phyloP scores from a whole-genome alignment of 2,888 invertebrate species.

The Coelopa pilipes region DNA sequence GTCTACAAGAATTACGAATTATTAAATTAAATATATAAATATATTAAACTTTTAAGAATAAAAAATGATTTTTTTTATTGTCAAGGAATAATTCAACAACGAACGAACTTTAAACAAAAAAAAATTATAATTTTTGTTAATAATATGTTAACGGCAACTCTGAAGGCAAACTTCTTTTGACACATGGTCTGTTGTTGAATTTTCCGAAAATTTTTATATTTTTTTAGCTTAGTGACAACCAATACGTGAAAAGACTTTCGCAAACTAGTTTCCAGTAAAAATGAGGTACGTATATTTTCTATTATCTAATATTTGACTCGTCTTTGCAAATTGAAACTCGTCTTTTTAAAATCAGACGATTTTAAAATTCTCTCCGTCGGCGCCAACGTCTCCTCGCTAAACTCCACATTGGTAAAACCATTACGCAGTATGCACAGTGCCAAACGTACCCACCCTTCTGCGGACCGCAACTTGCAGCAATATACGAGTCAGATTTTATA shows the following conservation, averaged over 20 bases:
- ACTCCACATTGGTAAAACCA: neutral
- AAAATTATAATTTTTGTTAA: too few relatives aligned
- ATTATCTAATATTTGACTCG: neutral
- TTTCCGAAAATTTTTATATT: neutral
- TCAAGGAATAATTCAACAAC: too few relatives aligned
- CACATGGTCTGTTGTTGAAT: too few relatives aligned
- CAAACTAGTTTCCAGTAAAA: neutral
- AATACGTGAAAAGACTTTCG: constrained; percentile 15
- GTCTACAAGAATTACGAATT: too few relatives aligned
- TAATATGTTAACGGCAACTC: too few relatives aligned
- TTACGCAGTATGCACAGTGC: neutral
- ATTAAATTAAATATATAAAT: too few relatives aligned
- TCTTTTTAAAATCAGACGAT: constrained; percentile 13
- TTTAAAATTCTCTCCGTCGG: constrained; percentile 21
- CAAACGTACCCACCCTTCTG: constrained; percentile 50
- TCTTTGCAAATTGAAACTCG: constrained; percentile 14
- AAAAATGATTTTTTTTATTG: too few relatives aligned
- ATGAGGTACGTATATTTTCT: neutral
- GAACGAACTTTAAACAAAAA: too few relatives aligned
- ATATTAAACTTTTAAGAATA: too few relatives aligned
- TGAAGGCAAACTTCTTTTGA: too few relatives aligned
- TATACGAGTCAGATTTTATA: too few relatives aligned
- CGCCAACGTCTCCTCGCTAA: neutral
- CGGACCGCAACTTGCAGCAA: constrained; percentile 52
- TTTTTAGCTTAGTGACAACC: neutral